Conservation (phyloP, 2,888 invertebrate species). For the Amaurobius ferox region DNA sequence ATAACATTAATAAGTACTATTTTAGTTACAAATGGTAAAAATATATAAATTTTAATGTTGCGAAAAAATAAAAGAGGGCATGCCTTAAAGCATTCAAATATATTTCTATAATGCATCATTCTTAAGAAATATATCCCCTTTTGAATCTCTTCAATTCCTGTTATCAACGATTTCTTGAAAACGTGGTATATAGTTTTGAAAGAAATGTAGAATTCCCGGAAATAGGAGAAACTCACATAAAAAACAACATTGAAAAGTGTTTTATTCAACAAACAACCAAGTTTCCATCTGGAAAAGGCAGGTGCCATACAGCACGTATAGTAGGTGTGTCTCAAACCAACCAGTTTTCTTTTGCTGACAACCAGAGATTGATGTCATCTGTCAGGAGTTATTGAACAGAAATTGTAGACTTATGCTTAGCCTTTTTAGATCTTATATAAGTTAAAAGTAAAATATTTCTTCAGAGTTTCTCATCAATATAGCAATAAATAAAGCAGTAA, state of each 20-base stretch:
- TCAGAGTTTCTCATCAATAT: too few relatives aligned
- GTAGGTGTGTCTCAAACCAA: conserved; percentile 48
- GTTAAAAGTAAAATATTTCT: not conserved
- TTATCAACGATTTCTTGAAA: too few relatives aligned
- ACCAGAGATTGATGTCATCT: conserved; percentile 29
- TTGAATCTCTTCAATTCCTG: too few relatives aligned
- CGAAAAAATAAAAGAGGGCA: too few relatives aligned
- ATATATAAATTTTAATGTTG: too few relatives aligned
- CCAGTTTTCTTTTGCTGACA: conserved; percentile 17
- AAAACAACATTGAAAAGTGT: conserved; percentile 17
- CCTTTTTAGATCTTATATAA: not conserved
- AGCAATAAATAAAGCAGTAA: too few relatives aligned
- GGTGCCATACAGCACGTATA: conserved; percentile 43
- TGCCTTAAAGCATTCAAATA: too few relatives aligned
- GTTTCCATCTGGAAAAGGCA: conserved; percentile 33
- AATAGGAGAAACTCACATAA: not conserved
- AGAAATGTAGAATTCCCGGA: not conserved
- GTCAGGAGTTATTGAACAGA: conserved; percentile 43
- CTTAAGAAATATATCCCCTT: too few relatives aligned
- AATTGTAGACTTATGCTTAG: not conserved
- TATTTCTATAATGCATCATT: too few relatives aligned
- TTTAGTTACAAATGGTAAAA: too few relatives aligned
- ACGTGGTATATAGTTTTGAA: not conserved
- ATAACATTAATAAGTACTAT: too few relatives aligned
- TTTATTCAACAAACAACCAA: conserved; percentile 35